phyloP scores from a whole-genome alignment of 2,113 vertebrate genomes.

The Trematocara stigmaticum region DNA sequence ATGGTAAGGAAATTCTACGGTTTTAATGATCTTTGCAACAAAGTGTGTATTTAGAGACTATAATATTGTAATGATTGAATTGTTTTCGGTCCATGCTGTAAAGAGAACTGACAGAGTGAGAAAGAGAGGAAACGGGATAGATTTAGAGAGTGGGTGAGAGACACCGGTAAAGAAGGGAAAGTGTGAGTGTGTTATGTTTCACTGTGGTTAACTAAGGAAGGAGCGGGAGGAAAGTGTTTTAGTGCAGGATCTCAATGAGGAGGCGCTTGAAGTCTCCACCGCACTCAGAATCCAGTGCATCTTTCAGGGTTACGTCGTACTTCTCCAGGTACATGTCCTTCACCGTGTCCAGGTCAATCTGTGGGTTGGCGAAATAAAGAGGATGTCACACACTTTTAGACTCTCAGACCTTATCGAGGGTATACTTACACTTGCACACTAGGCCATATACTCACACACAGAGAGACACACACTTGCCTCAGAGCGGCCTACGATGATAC shows the following conservation, averaged over 20 bases:
- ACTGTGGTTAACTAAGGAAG: neutral
- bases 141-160: neutral
- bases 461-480: conserved; percentile 72
- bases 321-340: conserved; percentile 82
- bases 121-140: neutral
- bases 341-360: conserved; percentile 77
- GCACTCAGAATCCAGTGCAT: conserved; percentile 72
- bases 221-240: neutral
- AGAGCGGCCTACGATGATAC: conserved; percentile 83
- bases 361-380: neutral
- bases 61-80: neutral
- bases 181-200: neutral
- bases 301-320: conserved; percentile 74
- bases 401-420: neutral
- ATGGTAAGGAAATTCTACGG: neutral
- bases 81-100: conserved; percentile 48
- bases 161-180: neutral
- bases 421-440: neutral
- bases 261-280: conserved; percentile 76
- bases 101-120: neutral
- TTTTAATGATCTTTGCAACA: neutral
- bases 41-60: neutral
- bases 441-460: neutral
- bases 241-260: conserved; percentile 74
- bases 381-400: neutral